A percentile compares a stretch with the other conserved stretches of the same genome.
phyloP scores from a whole-genome alignment of 2,888 invertebrate species.

The Eledona agricola region DNA sequence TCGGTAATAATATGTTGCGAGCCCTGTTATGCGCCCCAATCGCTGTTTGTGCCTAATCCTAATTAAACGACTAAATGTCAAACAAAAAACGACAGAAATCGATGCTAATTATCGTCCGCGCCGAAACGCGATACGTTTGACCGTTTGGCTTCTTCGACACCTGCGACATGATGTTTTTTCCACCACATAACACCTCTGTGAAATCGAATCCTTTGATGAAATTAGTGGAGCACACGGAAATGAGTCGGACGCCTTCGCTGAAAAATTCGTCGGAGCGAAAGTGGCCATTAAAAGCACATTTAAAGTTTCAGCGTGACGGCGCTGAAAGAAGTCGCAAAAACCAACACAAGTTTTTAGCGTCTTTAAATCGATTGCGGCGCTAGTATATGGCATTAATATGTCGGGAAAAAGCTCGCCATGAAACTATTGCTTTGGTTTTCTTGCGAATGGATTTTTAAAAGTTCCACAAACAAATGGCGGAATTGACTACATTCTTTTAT shows the following conservation, averaged over 20 bases:
- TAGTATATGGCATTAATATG: too few relatives aligned
- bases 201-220: conserved; percentile 27
- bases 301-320: conserved; percentile 22
- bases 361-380: conserved; percentile 24
- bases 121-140: conserved; percentile 19
- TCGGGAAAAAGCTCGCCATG: too few relatives aligned
- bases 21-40: conserved; percentile 33
- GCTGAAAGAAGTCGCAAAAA: conserved; percentile 21
- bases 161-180: conserved; percentile 39
- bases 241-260: conserved; percentile 14
- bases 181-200: conserved; percentile 40
- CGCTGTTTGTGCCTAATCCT: conserved; percentile 19
- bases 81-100: neutral
- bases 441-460: too few relatives aligned
- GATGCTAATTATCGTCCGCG: too few relatives aligned
- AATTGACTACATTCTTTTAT: too few relatives aligned
- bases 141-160: conserved; percentile 39
- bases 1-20: conserved; percentile 39
- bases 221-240: conserved; percentile 24
- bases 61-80: conserved; percentile 1
- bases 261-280: conserved; percentile 17
- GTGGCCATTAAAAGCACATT: conserved; percentile 27
- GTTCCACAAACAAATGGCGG: too few relatives aligned
- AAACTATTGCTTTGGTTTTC: too few relatives aligned
- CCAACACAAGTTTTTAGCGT: conserved; percentile 9